Evolutionary conservation across 2,888 invertebrate species (phyloP), one percentile per base, ranked within the genome.

Genomic region (Philonicus albiceps): DNA sequence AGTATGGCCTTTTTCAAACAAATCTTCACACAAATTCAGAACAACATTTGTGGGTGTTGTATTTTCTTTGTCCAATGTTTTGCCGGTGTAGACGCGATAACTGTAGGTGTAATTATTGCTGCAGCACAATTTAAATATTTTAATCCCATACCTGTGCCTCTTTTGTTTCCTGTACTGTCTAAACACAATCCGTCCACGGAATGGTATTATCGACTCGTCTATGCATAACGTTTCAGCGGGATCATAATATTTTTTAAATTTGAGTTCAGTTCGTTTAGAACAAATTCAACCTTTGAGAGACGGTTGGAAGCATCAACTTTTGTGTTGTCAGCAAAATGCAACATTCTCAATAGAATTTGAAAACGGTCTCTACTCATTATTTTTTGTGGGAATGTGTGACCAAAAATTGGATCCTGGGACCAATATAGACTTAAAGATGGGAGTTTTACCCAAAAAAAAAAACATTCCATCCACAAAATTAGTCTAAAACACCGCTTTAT

Each of bases 241-340:
- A 34, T 75, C 49, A 34, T 85, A 53, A 85, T 75, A 30, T 73
- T 85, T 85, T 85, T 85, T 34, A 43, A 74, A 43, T 74, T 85
- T 11, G 2, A 73, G 2, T 85, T 55, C 40, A 85, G 30, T 55
- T 37, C 40, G n/a, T n/a, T n/a, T n/a, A n/a, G n/a, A n/a, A n/a
- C n/a, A n/a, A n/a, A n/a, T n/a, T n/a, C n/a, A n/a, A n/a, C n/a
- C n/a, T n/a, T n/a, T n/a, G n/a, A n/a, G n/a, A n/a, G n/a, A n/a
- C n/a, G n/a, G n/a, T n/a, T n/a, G n/a, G n/a, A n/a, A n/a, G n/a
- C n/a, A n/a, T n/a, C n/a, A n/a, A n/a, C n/a, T n/a, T n/a, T n/a
- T n/a, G n/a, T n/a, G n/a, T n/a, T n/a, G n/a, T n/a, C n/a, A n/a
- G n/a, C n/a, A n/a, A n/a, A n/a, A n/a, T n/a, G n/a, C n/a, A n/a